These are phyloP conservation scores for Chaetorhynchus papuensis DNA, from an alignment of 2,113 vertebrate genomes.

Conservation along the genomic window DNA sequence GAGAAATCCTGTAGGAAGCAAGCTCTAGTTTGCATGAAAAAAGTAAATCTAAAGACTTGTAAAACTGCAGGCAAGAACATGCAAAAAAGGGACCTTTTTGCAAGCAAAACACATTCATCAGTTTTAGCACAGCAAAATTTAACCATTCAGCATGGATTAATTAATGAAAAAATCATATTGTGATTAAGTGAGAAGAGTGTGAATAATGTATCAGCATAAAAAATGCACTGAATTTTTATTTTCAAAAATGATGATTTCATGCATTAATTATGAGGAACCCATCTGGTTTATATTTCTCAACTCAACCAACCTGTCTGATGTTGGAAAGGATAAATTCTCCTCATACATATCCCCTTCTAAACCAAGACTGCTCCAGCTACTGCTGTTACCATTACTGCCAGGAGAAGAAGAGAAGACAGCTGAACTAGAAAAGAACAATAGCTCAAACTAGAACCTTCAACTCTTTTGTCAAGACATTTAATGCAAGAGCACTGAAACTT, in stretches of 20 bases:
- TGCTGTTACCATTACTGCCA: slow-evolving; percentile 99
- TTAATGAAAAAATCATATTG: slow-evolving; percentile 63
- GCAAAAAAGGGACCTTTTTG: slow-evolving; percentile 52
- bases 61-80: slow-evolving; percentile 69
- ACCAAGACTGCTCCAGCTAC: slow-evolving; percentile 99
- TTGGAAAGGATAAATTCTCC: slow-evolving; percentile 96
- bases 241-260: slow-evolving; percentile 76
- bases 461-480: slow-evolving; percentile 6
- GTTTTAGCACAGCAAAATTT: slow-evolving; percentile 56
- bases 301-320: slow-evolving; percentile 96
- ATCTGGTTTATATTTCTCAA: slow-evolving; percentile 66
- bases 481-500: neutral
- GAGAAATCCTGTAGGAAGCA: slow-evolving; percentile 76
- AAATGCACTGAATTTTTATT: slow-evolving; percentile 43
- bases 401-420: slow-evolving; percentile 84
- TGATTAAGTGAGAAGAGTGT: slow-evolving; percentile 51
- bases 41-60: slow-evolving; percentile 38
- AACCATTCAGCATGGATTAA: slow-evolving; percentile 64
- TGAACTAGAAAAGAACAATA: slow-evolving; percentile 73
- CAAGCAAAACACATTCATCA: slow-evolving; percentile 57
- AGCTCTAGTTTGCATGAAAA: slow-evolving; percentile 62
- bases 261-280: slow-evolving; percentile 76
- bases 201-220: slow-evolving; percentile 42
- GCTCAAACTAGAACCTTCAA: slow-evolving; percentile 44
- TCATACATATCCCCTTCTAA: slow-evolving; percentile 97